These are phyloP conservation scores for Cryptoprocta ferox DNA, from an alignment of 2,797 vertebrate genomes.

Conservation along the genomic window DNA sequence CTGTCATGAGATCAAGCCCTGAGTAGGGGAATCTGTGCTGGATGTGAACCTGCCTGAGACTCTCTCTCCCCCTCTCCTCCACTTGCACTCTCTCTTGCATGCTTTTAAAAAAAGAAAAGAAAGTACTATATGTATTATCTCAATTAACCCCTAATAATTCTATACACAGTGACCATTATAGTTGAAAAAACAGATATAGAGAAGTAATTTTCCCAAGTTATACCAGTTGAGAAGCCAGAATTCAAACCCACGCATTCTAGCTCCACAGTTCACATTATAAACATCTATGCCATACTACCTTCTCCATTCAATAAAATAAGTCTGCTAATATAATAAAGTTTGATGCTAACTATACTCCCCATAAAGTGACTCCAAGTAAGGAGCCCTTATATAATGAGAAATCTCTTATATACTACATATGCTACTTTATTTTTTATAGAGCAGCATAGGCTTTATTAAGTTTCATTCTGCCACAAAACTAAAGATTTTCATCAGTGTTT, in stretches of 20 bases:
- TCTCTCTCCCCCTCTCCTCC: too few relatives aligned
- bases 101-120: background rate
- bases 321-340: background rate
- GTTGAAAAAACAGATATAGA: background rate
- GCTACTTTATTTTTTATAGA: background rate
- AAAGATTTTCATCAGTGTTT: background rate
- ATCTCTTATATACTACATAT: background rate
- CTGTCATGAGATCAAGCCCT: too few relatives aligned
- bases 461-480: background rate
- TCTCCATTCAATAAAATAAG: background rate
- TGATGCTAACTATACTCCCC: background rate
- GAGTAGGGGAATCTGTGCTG: too few relatives aligned
- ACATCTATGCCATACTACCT: background rate
- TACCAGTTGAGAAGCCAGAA: background rate
- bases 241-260: background rate
- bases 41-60: too few relatives aligned
- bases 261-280: background rate
- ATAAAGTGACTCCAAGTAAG: background rate
- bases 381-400: background rate
- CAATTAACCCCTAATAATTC: background rate
- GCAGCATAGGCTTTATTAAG: background rate
- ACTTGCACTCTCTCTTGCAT: too few relatives aligned
- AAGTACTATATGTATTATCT: background rate
- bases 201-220: background rate
- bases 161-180: background rate